These are phyloP conservation scores for Steatornis caripensis DNA, from an alignment of 2,113 vertebrate species.

Conservation along the genomic window DNA sequence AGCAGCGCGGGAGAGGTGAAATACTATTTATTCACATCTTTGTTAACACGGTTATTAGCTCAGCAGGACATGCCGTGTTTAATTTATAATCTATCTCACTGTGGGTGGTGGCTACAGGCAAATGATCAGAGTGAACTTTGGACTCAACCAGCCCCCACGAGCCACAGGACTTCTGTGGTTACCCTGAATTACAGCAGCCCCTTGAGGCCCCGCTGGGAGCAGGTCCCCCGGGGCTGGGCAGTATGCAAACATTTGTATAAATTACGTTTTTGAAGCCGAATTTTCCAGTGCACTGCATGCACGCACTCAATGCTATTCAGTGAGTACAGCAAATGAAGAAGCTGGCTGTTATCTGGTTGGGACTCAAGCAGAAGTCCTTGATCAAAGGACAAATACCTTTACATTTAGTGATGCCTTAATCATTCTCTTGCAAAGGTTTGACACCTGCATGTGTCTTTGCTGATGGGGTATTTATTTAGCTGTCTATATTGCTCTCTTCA, in stretches of 20 bases:
- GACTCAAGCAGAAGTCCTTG: neutral
- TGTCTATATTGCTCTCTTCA: neutral
- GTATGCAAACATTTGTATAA: neutral
- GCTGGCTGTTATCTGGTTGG: neutral
- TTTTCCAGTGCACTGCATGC: neutral
- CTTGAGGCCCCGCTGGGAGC: neutral
- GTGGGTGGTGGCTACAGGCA: neutral
- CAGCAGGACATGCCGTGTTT: neutral
- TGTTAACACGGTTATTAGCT: neutral
- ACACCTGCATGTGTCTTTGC: neutral
- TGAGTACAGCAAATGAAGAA: neutral
- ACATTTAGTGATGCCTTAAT: neutral
- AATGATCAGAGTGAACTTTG: neutral
- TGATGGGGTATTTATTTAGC: slow-evolving; percentile 24
- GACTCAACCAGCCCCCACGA: neutral
- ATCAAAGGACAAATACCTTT: slow-evolving; percentile 27
- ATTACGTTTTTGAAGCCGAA: neutral
- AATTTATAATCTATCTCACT: neutral
- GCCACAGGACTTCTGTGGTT: neutral
- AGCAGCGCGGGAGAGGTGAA: neutral
- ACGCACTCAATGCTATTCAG: neutral
- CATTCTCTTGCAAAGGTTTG: neutral
- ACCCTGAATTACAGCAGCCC: neutral
- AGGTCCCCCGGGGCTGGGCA: neutral
- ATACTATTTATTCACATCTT: neutral